Percentiles rank a stretch among this genome's conserved stretches.
phyloP scores from a whole-genome alignment of 2,113 vertebrate genomes.

The Ctenodactylus gundi region DNA sequence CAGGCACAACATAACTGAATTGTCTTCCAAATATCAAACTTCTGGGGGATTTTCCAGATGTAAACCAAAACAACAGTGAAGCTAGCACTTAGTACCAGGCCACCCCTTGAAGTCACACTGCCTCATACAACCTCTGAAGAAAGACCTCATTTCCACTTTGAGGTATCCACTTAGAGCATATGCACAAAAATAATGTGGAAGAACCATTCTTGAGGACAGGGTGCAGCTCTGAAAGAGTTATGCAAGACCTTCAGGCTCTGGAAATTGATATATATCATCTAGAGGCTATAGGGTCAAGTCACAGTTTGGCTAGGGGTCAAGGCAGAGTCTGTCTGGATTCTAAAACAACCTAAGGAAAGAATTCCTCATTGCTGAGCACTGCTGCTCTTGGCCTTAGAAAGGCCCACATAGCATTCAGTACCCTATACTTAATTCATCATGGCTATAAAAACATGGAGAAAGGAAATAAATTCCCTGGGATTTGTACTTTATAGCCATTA shows the following conservation, averaged over 20 bases:
- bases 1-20: too few species aligned
- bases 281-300: too few species aligned
- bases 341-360: background rate
- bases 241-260: background rate
- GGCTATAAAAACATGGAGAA: background rate
- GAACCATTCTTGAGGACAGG: background rate
- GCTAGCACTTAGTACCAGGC: background rate
- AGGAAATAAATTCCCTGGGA: background rate
- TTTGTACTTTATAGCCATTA: background rate
- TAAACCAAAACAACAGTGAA: too few species aligned
- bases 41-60: too few species aligned
- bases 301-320: too few species aligned
- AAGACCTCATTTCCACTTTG: background rate
- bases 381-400: background rate
- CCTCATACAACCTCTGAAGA: background rate
- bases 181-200: background rate
- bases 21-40: too few species aligned
- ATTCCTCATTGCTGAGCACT: background rate
- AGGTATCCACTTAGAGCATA: background rate
- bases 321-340: background rate
- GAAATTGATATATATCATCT: background rate
- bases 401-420: background rate
- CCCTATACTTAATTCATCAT: background rate
- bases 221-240: background rate
- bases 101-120: background rate